These are phyloP conservation scores for Cotesia glomerata DNA, from an alignment of 1,140 invertebrate species.

Conservation along the genomic window DNA sequence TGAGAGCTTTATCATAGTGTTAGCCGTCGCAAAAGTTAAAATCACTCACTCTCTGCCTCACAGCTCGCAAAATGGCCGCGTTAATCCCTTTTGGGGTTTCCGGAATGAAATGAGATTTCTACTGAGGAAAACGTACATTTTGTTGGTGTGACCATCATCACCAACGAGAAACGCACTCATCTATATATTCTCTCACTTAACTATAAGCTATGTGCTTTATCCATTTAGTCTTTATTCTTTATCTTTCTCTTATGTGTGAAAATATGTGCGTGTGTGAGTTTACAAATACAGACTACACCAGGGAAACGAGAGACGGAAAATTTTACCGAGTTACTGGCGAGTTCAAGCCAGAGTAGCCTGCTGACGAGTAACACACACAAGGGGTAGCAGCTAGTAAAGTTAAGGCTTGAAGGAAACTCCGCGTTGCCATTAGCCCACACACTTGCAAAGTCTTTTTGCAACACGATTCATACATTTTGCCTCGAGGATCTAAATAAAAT, in stretches of 20 bases:
- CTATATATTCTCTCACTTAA: background rate
- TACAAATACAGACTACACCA: conserved; percentile 6
- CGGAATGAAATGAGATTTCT: conserved; percentile 58
- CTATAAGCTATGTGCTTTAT: background rate
- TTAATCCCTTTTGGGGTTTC: conserved; percentile 59
- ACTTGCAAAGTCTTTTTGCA: conserved; percentile 56
- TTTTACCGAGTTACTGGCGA: background rate
- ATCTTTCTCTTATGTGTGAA: background rate
- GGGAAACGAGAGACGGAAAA: conserved; percentile 16
- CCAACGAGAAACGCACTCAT: background rate
- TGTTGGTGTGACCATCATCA: conserved; percentile 22
- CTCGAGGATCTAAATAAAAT: conserved; percentile 57
- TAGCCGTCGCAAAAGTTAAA: conserved; percentile 49
- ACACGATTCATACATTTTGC: conserved; percentile 65
- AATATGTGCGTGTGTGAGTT: conserved; percentile 26
- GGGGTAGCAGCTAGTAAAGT: conserved; percentile 47
- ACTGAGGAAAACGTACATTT: conserved; percentile 41
- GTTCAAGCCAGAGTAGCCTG: background rate
- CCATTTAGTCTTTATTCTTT: too few relatives aligned
- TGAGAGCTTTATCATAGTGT: background rate
- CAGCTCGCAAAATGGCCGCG: conserved; percentile 48
- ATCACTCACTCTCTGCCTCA: conserved; percentile 43
- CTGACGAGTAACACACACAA: too few relatives aligned
- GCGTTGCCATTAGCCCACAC: conserved; percentile 56
- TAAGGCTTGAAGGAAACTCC: conserved; percentile 51